phyloP scores from a whole-genome alignment of 2,113 vertebrate genomes.

The Odobenus rosmarus region DNA sequence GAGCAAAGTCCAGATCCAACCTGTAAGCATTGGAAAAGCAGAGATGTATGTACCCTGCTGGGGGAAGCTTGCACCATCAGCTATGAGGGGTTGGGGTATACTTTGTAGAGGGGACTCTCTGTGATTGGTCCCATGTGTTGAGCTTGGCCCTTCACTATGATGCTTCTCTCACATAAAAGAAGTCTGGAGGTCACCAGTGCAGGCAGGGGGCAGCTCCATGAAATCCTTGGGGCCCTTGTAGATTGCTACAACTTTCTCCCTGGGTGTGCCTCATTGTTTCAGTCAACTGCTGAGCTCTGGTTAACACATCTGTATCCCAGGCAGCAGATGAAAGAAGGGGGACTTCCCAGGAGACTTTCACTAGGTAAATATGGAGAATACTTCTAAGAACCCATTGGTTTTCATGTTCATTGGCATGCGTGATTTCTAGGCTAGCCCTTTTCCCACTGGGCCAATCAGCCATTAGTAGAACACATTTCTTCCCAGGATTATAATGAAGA shows the following conservation, averaged over 20 bases:
- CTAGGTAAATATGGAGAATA: neutral
- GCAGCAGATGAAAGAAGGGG: neutral
- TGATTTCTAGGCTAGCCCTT: neutral
- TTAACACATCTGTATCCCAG: neutral
- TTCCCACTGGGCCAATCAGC: neutral
- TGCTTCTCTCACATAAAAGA: neutral
- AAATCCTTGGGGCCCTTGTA: neutral
- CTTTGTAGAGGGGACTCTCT: neutral
- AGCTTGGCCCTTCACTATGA: neutral
- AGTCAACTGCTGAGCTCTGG: neutral
- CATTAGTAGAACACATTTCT: neutral
- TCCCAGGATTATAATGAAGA: neutral
- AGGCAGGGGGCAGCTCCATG: neutral
- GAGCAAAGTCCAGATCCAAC: neutral
- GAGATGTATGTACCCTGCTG: neutral
- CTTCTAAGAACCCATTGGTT: neutral
- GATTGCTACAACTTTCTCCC: neutral
- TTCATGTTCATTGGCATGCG: neutral
- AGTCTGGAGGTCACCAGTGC: neutral
- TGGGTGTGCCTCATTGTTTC: neutral
- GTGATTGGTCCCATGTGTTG: neutral
- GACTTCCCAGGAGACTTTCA: neutral
- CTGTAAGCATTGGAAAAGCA: neutral
- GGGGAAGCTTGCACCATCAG: neutral
- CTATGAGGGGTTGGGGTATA: too few species aligned